A percentile compares a stretch with the other conserved stretches of the same genome.
phyloP scores from a whole-genome alignment of 2,797 vertebrate species.

The Sitta carolinensis region DNA sequence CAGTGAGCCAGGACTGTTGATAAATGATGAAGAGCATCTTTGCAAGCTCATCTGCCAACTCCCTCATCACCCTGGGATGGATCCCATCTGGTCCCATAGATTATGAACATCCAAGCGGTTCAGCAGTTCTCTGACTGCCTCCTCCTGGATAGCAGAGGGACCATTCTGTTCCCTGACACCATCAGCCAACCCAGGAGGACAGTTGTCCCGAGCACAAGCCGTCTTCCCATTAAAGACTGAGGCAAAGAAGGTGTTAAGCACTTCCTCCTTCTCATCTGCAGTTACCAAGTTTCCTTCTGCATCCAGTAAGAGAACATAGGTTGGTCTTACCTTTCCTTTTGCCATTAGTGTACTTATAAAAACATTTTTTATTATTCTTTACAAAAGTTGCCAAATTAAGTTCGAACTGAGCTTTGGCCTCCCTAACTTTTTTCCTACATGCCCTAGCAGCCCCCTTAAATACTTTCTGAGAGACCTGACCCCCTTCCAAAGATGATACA shows the following conservation, averaged over 20 bases:
- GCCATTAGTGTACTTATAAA: background rate
- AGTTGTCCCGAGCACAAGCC: background rate
- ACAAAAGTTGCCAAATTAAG: background rate
- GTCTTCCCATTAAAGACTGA: background rate
- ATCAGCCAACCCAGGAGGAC: background rate
- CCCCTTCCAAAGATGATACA: background rate
- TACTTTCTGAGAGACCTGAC: background rate
- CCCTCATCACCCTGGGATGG: background rate
- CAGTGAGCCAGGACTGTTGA: too few relatives aligned
- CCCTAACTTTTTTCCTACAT: background rate
- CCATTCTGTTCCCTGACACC: background rate
- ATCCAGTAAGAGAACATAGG: background rate
- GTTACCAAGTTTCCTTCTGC: background rate
- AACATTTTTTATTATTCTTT: background rate
- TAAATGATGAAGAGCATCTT: background rate
- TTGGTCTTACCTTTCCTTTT: background rate
- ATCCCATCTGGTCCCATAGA: background rate
- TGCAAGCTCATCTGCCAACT: background rate
- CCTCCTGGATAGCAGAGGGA: background rate
- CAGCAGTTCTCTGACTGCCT: background rate
- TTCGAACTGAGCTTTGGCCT: background rate
- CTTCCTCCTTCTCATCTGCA: background rate
- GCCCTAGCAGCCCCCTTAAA: background rate
- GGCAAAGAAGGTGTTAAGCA: background rate
- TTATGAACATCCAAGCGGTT: background rate